Percentiles rank a stretch among this genome's conserved stretches.
phyloP scores from a whole-genome alignment of 2,113 vertebrate genomes.

The Hylia prasina region DNA sequence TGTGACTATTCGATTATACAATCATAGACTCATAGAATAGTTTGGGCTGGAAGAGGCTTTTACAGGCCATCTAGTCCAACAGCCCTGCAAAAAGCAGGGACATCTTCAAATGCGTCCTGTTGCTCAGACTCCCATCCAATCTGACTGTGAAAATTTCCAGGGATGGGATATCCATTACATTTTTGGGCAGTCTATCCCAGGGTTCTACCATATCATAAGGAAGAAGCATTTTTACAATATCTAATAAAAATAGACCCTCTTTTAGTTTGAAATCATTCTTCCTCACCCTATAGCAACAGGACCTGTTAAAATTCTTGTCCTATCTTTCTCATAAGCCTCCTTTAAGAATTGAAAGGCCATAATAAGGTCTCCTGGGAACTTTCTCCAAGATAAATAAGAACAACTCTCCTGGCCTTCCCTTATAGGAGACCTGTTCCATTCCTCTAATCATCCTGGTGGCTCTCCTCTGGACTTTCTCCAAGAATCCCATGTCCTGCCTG shows the following conservation, averaged over 20 bases:
- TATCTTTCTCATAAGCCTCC: background rate
- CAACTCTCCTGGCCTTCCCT: background rate
- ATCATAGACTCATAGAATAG: background rate
- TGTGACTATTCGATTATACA: background rate
- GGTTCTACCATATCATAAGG: background rate
- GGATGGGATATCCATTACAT: background rate
- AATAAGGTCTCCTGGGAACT: background rate
- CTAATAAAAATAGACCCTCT: background rate
- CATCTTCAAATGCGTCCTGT: background rate
- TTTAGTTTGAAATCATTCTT: background rate
- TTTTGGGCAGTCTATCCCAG: background rate
- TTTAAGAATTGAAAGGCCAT: background rate
- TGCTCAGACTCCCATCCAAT: background rate
- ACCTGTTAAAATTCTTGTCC: background rate
- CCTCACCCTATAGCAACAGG: background rate
- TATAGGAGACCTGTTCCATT: background rate
- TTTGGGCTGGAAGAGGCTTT: background rate
- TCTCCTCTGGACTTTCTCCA: background rate
- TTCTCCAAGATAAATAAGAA: background rate
- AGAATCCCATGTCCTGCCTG: background rate
- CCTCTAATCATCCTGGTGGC: background rate
- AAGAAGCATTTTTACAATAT: background rate
- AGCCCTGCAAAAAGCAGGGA: background rate
- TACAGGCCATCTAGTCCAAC: background rate
- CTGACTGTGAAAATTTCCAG: background rate